Evolutionary conservation across 2,888 invertebrate genomes (phyloP), one percentile per base, ranked within the genome.

Genomic region (Dasysyrphus tricinctus): DNA sequence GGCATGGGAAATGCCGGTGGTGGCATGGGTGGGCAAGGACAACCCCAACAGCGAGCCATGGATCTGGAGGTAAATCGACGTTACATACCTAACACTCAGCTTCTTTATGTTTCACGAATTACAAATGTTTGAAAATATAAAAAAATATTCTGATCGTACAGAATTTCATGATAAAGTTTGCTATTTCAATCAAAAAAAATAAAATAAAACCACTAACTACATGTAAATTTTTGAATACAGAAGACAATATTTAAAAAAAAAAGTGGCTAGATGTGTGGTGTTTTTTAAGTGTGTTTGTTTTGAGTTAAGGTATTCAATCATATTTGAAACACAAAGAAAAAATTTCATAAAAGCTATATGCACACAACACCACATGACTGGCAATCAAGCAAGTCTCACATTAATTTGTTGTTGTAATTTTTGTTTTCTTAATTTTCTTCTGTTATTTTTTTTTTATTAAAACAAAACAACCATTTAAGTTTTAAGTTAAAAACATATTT

Each of bases 11-110:
- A 47, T 59, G 61, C 61, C 19, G 94, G 90, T 90, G 95, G 89
- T 94, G 73, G 78, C n/a, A 86, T 82, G 65, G 82, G 76, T 32
- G 90, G 94, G 91, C 90, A 94, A 92, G 90, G 92, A 51, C 93
- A 93, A 89, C 90, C 95, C 92, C 92, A 94, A 93, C 93, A 93
- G 80, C 94, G 95, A 89, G 95, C 95, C 77, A 95, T 96, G 94
- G 96, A 96, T 90, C 94, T 96, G 90, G 97, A 97, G 95, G 97
- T 97, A 94, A 90, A 90, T 89, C 84, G 70, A 77, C 79, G 78
- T 75, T 85, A 85, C 80, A 84, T 78, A 78, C 80, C 78, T 82
- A 79, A 82, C 82, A 78, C 56, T 49, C 81, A 47, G 76, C 83
- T 80, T 75, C 65, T 79, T 57, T 80, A 83, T 80, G 78, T 83